These are phyloP conservation scores for Eurypyga helias DNA, from an alignment of 2,113 vertebrate genomes.

Conservation along the genomic window DNA sequence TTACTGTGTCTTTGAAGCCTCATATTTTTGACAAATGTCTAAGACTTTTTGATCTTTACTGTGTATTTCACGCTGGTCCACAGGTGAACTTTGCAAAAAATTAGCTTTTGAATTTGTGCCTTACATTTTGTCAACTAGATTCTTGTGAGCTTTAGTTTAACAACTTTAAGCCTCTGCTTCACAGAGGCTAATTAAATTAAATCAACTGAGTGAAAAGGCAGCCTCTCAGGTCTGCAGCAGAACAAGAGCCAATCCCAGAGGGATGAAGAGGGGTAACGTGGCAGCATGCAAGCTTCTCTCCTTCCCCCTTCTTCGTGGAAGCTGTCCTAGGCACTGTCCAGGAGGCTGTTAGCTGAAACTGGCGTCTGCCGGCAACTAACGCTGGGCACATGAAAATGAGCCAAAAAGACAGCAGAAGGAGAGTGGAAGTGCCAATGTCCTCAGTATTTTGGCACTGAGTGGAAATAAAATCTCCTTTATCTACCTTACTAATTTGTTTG, in stretches of 20 bases:
- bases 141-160: conserved; percentile 61
- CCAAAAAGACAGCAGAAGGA: conserved; percentile 60
- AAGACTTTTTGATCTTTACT: conserved; percentile 64
- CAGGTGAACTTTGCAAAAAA: conserved; percentile 45
- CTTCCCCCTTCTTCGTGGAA: conserved; percentile 6
- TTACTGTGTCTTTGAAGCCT: conserved; percentile 48
- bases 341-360: conserved; percentile 30
- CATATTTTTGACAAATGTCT: conserved; percentile 62
- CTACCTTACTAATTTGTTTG: conserved; percentile 45
- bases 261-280: conserved; percentile 2
- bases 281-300: conserved; percentile 3
- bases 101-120: conserved; percentile 51
- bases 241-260: conserved; percentile 44
- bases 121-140: conserved; percentile 59
- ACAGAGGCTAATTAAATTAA: conserved; percentile 73
- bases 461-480: conserved; percentile 39
- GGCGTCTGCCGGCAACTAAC: neutral
- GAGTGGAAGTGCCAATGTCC: conserved; percentile 32
- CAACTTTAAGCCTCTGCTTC: conserved; percentile 65
- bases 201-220: conserved; percentile 64
- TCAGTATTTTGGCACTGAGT: neutral
- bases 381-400: conserved; percentile 1
- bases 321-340: conserved; percentile 26
- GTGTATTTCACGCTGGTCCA: conserved; percentile 2
- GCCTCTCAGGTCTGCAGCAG: conserved; percentile 46